Conservation (phyloP, 2,888 invertebrate species). For the Ophioninae sp. region DNA sequence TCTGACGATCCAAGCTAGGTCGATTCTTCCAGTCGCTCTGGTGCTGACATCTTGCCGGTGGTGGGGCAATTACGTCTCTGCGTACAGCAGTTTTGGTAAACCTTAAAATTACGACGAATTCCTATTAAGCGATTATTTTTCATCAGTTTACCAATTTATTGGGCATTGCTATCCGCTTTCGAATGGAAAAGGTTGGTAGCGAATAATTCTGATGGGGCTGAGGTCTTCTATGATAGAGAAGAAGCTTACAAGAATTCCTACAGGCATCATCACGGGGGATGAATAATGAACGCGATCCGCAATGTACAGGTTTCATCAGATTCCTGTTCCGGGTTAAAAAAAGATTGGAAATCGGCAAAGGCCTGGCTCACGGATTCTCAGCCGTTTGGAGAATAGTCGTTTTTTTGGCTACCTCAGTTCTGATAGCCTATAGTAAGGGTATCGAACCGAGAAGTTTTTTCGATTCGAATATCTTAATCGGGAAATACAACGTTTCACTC, state of each 20-base stretch:
- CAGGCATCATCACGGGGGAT: neutral
- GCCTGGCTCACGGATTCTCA: constrained; percentile 88
- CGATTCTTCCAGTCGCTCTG: constrained; percentile 85
- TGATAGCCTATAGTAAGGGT: constrained; percentile 81
- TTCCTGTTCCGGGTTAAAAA: constrained; percentile 82
- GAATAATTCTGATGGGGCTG: too few relatives aligned
- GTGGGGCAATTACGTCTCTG: constrained; percentile 91
- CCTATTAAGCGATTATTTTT: neutral
- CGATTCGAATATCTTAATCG: constrained; percentile 59
- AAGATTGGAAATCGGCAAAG: constrained; percentile 84
- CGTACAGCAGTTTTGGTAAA: constrained; percentile 75
- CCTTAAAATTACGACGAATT: neutral
- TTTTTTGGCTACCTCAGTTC: constrained; percentile 86
- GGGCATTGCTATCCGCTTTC: too few relatives aligned
- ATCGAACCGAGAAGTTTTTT: constrained; percentile 72
- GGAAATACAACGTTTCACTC: constrained; percentile 71
- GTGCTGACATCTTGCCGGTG: constrained; percentile 89
- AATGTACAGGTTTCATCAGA: constrained; percentile 76
- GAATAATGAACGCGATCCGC: neutral
- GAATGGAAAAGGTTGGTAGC: too few relatives aligned
- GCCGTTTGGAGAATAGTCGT: constrained; percentile 90
- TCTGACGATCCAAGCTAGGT: constrained; percentile 78
- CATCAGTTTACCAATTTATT: neutral
- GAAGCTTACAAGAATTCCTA: too few relatives aligned
- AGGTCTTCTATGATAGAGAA: too few relatives aligned